phyloP scores from a whole-genome alignment of 2,888 invertebrate species.

The Drosophila lacicola region DNA sequence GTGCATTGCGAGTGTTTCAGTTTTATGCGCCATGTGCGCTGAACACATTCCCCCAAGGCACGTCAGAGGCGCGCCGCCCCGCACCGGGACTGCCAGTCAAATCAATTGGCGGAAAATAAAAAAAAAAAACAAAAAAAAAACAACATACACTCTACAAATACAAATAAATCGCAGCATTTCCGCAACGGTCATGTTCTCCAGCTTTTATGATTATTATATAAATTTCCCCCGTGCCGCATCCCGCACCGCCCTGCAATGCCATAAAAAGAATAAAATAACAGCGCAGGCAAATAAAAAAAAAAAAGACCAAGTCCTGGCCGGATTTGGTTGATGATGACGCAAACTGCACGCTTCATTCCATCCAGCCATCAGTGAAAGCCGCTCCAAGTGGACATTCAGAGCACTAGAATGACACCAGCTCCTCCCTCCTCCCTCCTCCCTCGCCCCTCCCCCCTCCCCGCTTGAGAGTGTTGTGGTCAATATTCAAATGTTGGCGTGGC shows the following conservation, averaged over 20 bases:
- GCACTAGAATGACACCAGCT: background rate
- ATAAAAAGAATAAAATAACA: slow-evolving; percentile 47
- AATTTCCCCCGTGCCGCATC: slow-evolving; percentile 46
- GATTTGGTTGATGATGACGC: slow-evolving; percentile 53
- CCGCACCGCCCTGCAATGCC: slow-evolving; percentile 39
- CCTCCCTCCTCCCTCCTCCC: background rate
- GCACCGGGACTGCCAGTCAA: slow-evolving; percentile 49
- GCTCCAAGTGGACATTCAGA: slow-evolving; percentile 24
- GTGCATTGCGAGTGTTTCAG: slow-evolving; percentile 54
- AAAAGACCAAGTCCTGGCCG: slow-evolving; percentile 32
- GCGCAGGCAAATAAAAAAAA: slow-evolving; percentile 68
- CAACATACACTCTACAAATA: slow-evolving; percentile 55
- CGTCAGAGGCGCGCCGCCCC: slow-evolving; percentile 4
- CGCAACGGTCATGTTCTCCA: slow-evolving; percentile 69
- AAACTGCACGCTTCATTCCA: slow-evolving; percentile 51
- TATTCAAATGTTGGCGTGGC: slow-evolving; percentile 63
- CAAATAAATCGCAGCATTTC: slow-evolving; percentile 75
- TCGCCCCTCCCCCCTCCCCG: background rate
- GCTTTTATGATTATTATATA: slow-evolving; percentile 78
- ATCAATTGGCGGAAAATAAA: slow-evolving; percentile 71
- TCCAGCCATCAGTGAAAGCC: slow-evolving; percentile 29
- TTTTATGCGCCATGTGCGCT: slow-evolving; percentile 60
- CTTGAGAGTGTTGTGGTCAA: slow-evolving; percentile 35
- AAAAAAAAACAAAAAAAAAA: slow-evolving; percentile 39
- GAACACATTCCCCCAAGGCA: slow-evolving; percentile 55